phyloP scores from a whole-genome alignment of 2,888 invertebrate genomes.

The Machimus rusticus region DNA sequence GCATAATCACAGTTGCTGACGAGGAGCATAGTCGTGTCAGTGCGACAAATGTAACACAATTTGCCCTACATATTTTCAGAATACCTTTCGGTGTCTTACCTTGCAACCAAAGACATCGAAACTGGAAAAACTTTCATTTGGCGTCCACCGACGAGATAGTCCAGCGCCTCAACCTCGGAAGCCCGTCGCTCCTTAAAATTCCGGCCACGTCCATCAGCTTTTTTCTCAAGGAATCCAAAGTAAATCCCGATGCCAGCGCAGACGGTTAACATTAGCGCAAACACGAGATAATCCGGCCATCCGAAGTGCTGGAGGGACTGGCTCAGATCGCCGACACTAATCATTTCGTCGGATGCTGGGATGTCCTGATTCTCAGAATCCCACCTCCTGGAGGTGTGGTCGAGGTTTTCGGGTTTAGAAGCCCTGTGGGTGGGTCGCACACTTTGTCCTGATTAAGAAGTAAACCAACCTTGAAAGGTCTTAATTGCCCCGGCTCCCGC shows the following conservation, averaged over 20 bases:
- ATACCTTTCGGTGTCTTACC: constrained; percentile 62
- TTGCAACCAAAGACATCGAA: constrained; percentile 84
- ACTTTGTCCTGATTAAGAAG: constrained; percentile 13
- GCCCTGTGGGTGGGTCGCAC: neutral
- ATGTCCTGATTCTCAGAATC: neutral
- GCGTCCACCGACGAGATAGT: constrained; percentile 82
- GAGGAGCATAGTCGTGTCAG: neutral
- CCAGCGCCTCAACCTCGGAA: constrained; percentile 63
- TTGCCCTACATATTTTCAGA: neutral
- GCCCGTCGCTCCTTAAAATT: constrained; percentile 53
- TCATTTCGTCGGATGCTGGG: constrained; percentile 6
- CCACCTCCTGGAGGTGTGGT: neutral
- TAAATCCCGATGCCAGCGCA: constrained; percentile 83
- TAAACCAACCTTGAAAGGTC: constrained; percentile 4
- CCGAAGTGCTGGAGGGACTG: constrained; percentile 72
- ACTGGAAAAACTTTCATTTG: constrained; percentile 85
- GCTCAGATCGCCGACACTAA: constrained; percentile 59
- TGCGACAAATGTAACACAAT: neutral
- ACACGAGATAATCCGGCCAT: constrained; percentile 80
- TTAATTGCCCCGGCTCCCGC: neutral
- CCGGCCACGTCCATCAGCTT: constrained; percentile 58
- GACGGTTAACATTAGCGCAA: constrained; percentile 77
- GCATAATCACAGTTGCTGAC: neutral
- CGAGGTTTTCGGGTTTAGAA: neutral
- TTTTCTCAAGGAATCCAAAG: constrained; percentile 75